Percentiles rank a stretch among this genome's conserved stretches.
Conservation (phyloP, 2,113 vertebrate genomes). For the Lepidiolamprologus cunningtoni region DNA sequence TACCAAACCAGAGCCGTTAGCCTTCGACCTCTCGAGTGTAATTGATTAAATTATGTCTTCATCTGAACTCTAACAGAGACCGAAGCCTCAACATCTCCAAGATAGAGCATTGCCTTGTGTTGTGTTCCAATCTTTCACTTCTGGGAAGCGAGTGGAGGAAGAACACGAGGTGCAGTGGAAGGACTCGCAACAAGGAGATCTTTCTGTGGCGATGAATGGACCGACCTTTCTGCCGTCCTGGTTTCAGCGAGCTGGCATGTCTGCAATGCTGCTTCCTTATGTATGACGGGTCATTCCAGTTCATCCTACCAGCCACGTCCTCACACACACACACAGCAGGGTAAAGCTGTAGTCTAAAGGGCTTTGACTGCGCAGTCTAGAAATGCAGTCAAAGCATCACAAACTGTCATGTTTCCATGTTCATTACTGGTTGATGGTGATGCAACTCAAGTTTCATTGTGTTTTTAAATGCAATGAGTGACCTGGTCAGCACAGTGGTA, state of each 20-base stretch:
- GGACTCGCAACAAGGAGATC: slow-evolving; percentile 39
- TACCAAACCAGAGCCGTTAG: not conserved
- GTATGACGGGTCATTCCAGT: slow-evolving; percentile 1
- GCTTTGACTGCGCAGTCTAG: not conserved
- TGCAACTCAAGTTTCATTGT: not conserved
- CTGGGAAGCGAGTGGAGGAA: not conserved
- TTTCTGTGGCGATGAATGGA: slow-evolving; percentile 46
- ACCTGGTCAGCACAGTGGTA: not conserved
- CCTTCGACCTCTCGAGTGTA: not conserved
- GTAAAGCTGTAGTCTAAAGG: not conserved
- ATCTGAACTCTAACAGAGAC: not conserved
- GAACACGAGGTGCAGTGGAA: not conserved
- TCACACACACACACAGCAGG: not conserved
- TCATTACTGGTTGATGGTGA: not conserved
- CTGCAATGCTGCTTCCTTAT: not conserved
- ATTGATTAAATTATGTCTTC: not conserved
- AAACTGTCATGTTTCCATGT: not conserved
- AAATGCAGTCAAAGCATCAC: not conserved
- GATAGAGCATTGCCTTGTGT: not conserved
- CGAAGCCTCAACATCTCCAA: slow-evolving; percentile 22
- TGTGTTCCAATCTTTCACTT: slow-evolving; percentile 1
- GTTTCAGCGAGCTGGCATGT: slow-evolving; percentile 4
- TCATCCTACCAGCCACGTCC: not conserved
- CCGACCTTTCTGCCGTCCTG: not conserved
- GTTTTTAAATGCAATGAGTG: not conserved